Evolutionary conservation across 2,113 vertebrate genomes (phyloP).

Genomic region (Microtus richardsoni): DNA sequence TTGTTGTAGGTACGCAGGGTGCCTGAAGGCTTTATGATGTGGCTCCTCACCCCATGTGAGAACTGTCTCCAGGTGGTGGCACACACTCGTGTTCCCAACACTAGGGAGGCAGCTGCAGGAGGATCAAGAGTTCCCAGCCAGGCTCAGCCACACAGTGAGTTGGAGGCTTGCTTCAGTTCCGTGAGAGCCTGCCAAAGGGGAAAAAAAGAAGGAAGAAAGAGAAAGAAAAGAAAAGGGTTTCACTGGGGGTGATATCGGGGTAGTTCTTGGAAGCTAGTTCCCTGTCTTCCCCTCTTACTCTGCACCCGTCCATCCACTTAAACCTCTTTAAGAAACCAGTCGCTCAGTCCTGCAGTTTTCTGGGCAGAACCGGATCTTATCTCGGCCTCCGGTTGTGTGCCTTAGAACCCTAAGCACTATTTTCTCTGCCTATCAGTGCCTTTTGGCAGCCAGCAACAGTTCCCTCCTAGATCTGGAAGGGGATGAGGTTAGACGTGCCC

Average conservation of each 20-base stretch:
- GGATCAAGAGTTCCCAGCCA: not conserved
- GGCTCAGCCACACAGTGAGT: not conserved
- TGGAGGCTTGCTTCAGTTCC: not conserved
- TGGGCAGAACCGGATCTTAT: conserved; percentile 13
- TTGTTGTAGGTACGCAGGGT: conserved; percentile 56
- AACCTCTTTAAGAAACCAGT: not conserved
- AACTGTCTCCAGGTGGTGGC: not conserved
- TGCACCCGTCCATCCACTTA: not conserved
- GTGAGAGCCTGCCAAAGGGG: not conserved
- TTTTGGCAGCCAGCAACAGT: conserved; percentile 31
- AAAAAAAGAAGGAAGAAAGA: not conserved
- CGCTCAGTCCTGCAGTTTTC: not conserved
- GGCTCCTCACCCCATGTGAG: not conserved
- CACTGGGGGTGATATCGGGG: not conserved
- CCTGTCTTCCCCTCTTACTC: not conserved
- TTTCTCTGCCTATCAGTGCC: conserved; percentile 65
- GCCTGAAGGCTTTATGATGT: not conserved
- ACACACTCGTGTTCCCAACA: not conserved
- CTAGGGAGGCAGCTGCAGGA: not conserved
- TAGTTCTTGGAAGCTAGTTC: not conserved
- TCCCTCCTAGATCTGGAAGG: conserved; percentile 50
- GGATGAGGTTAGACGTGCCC: conserved; percentile 6
- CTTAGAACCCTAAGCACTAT: conserved; percentile 10
- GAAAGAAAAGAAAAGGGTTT: not conserved
- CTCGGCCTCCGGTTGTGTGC: not conserved